Conservation (phyloP, 2,113 vertebrate species). For the Origma solitaria region DNA sequence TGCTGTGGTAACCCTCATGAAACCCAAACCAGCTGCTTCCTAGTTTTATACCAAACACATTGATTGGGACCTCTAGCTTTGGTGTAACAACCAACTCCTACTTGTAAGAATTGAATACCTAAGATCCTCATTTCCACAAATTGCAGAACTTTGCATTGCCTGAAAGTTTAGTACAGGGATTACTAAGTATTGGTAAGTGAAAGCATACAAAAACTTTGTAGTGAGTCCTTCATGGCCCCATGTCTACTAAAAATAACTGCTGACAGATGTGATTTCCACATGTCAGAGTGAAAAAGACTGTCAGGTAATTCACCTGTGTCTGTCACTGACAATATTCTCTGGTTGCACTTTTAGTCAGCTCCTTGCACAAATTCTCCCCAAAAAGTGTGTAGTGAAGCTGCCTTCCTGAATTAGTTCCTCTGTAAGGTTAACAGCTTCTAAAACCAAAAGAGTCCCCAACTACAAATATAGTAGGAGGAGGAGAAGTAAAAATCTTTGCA, state of each 20-base stretch:
- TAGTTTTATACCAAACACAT: slow-evolving; percentile 27
- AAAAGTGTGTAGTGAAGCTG: neutral
- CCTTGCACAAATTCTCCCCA: neutral
- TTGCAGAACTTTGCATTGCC: neutral
- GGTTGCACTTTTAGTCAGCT: neutral
- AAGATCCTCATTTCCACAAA: neutral
- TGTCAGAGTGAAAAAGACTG: neutral
- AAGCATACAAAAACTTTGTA: neutral
- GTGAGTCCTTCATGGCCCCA: neutral
- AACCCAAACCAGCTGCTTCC: slow-evolving; percentile 36
- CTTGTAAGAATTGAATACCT: neutral
- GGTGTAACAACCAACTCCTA: neutral
- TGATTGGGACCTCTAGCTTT: neutral
- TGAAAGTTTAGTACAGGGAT: neutral
- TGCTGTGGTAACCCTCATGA: slow-evolving; percentile 43
- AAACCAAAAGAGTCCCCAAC: neutral
- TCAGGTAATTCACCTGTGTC: neutral
- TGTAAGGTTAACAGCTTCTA: neutral
- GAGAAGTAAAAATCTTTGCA: neutral
- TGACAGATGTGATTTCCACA: neutral
- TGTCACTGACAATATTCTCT: neutral
- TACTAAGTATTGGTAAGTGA: neutral
- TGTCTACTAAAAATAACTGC: neutral
- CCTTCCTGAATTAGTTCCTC: neutral
- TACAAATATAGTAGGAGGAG: neutral